Conservation (phyloP, 2,888 invertebrate genomes). For the Melieria picta region DNA sequence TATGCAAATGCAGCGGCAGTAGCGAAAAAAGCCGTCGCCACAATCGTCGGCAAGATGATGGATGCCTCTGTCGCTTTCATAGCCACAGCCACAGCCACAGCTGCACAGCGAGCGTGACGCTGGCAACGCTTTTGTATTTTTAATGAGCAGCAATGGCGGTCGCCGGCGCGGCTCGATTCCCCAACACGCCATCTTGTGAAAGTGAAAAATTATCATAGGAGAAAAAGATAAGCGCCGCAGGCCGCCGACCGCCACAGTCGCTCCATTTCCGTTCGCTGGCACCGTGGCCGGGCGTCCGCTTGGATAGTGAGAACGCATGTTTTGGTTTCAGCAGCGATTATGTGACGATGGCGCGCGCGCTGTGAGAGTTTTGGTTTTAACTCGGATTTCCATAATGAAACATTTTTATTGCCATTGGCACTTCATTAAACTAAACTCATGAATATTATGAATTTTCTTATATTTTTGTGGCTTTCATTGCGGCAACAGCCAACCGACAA, state of each 20-base stretch:
- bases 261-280: conserved; percentile 20
- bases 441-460: conserved; percentile 61
- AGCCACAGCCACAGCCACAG: neutral
- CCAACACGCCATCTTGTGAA: conserved; percentile 56
- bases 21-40: neutral
- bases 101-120: neutral
- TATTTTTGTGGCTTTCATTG: conserved; percentile 29
- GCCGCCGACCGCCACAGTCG: conserved; percentile 33
- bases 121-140: conserved; percentile 19
- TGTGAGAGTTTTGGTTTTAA: conserved; percentile 41
- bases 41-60: conserved; percentile 5
- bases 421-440: conserved; percentile 65
- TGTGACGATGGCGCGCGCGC: conserved; percentile 6
- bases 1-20: too few relatives aligned
- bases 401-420: conserved; percentile 61
- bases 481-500: conserved; percentile 8
- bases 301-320: conserved; percentile 29
- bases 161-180: conserved; percentile 33
- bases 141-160: conserved; percentile 22
- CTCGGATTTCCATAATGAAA: conserved; percentile 52
- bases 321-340: conserved; percentile 19
- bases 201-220: conserved; percentile 60
- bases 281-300: conserved; percentile 3
- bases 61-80: neutral
- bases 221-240: conserved; percentile 36